phyloP scores from a whole-genome alignment of 2,797 vertebrate species.

The Anguilla megastoma region DNA sequence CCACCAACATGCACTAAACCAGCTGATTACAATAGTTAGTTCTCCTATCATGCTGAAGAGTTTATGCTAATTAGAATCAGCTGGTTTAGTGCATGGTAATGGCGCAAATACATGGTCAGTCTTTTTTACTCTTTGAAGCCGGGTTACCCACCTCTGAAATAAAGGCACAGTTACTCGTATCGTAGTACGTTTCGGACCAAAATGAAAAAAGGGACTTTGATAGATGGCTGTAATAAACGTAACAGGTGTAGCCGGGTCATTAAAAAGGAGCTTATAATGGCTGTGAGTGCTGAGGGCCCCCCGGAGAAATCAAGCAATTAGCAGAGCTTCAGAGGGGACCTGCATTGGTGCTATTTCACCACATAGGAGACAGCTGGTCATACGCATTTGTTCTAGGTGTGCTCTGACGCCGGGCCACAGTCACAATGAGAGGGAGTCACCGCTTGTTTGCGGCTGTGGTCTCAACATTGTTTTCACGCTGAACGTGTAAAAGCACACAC shows the following conservation, averaged over 20 bases:
- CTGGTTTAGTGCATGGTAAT: no score
- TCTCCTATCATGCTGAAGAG: no score
- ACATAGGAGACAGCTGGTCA: neutral
- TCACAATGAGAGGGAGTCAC: neutral
- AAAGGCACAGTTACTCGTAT: no score
- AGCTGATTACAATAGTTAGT: no score
- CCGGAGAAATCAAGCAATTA: slow-evolving; percentile 27
- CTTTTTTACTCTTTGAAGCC: no score
- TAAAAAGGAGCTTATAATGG: slow-evolving; percentile 17
- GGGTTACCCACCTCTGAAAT: no score
- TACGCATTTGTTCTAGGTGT: neutral
- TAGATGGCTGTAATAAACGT: slow-evolving; percentile 15
- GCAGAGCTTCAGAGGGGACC: neutral
- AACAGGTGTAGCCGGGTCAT: slow-evolving; percentile 28
- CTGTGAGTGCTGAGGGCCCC: slow-evolving; percentile 19
- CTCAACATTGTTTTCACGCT: slow-evolving; percentile 18
- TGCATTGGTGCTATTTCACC: neutral
- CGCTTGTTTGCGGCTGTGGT: slow-evolving; percentile 5
- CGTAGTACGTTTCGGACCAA: neutral
- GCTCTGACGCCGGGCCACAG: neutral
- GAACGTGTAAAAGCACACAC: slow-evolving; percentile 17
- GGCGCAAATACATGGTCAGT: no score
- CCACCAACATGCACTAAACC: no score
- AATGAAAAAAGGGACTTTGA: neutral
- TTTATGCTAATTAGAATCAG: no score